Conservation (phyloP, 2,797 vertebrate species). For the Nyctibius grandis region DNA sequence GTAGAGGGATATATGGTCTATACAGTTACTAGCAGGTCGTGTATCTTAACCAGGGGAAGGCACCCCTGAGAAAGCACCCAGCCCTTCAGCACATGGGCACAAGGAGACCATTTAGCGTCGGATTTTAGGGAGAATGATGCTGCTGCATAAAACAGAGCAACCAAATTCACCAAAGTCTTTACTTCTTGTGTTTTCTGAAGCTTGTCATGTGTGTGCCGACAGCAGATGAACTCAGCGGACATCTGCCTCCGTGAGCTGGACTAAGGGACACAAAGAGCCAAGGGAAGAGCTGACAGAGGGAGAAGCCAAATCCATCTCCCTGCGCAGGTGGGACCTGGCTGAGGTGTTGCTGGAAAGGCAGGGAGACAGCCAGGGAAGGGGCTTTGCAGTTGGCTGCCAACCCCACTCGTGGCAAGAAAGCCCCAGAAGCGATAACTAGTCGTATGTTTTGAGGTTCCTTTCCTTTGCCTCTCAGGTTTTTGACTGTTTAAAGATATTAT, state of each 20-base stretch:
- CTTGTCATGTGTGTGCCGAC: rapidly evolving
- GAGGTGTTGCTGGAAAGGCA: background rate
- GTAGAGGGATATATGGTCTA: background rate
- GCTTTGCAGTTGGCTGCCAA: background rate
- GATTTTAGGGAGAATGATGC: background rate
- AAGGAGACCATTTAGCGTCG: background rate
- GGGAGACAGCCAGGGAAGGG: no score
- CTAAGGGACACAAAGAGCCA: background rate
- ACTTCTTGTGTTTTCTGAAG: background rate
- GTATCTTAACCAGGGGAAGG: background rate
- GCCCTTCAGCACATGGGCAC: background rate
- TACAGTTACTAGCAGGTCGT: background rate
- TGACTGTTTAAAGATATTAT: background rate
- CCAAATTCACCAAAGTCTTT: rapidly evolving
- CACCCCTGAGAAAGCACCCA: background rate
- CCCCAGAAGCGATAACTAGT: no score
- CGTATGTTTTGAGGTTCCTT: background rate
- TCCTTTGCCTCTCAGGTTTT: background rate
- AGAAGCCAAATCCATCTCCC: background rate
- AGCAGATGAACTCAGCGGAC: background rate
- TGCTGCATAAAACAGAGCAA: background rate
- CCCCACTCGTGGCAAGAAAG: background rate
- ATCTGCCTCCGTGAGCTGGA: background rate
- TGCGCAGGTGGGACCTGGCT: background rate
- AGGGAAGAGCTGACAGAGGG: background rate